phyloP scores from a whole-genome alignment of 2,797 vertebrate species.

The Xiphophorus birchmanni region DNA sequence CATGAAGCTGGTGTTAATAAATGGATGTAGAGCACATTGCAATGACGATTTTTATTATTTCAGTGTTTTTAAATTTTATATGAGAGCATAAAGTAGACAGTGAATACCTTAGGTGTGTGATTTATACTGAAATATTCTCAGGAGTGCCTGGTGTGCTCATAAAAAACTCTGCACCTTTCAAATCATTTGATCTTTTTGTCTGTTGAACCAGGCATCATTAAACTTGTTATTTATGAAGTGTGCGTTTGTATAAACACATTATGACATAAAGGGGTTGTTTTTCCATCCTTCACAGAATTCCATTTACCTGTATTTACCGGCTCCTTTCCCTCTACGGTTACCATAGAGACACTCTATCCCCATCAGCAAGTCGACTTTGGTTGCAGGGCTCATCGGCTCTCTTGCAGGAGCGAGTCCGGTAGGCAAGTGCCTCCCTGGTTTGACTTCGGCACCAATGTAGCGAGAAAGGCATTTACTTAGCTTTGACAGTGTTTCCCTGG shows the following conservation, averaged over 20 bases:
- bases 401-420: conserved; percentile 69
- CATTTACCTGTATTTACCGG: conserved; percentile 81
- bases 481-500: conserved; percentile 70
- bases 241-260: conserved; percentile 43
- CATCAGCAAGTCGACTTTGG: conserved; percentile 78
- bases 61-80: background rate
- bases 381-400: conserved; percentile 75
- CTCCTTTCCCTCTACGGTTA: conserved; percentile 76
- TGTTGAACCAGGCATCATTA: background rate
- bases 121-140: conserved; percentile 3
- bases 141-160: background rate
- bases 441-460: conserved; percentile 55
- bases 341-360: conserved; percentile 85
- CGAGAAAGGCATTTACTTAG: conserved; percentile 67
- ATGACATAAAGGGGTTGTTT: conserved; percentile 47
- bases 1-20: conserved; percentile 33
- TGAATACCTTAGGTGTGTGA: background rate
- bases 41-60: conserved; percentile 15
- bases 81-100: background rate
- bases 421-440: conserved; percentile 75
- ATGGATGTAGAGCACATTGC: background rate
- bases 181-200: conserved; percentile 11
- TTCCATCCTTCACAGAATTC: conserved; percentile 69
- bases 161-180: background rate
- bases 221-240: conserved; percentile 1